Percentiles rank a stretch among this genome's conserved stretches.
Conservation (phyloP, 2,113 vertebrate genomes). For the Raja brachyura region DNA sequence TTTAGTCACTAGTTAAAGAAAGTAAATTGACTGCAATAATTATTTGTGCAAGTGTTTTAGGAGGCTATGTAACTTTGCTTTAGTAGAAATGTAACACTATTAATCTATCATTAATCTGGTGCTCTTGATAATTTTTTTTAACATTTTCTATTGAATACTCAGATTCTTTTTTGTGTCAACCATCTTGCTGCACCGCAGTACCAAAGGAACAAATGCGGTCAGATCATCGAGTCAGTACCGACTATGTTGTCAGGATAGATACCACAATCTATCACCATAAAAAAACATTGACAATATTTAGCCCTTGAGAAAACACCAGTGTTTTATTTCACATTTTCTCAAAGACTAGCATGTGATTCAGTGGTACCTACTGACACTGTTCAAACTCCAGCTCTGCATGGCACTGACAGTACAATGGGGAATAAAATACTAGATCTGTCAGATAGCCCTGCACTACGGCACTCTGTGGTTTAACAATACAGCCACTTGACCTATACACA, state of each 20-base stretch:
- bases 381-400: conserved; percentile 18
- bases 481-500: conserved; percentile 41
- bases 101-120: not conserved
- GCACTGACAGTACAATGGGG: conserved; percentile 35
- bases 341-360: conserved; percentile 36
- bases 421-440: conserved; percentile 39
- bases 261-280: conserved; percentile 32
- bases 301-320: conserved; percentile 31
- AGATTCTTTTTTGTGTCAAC: not conserved
- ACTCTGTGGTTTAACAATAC: conserved; percentile 41
- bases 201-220: conserved; percentile 7
- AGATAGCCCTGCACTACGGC: conserved; percentile 30
- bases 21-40: not conserved
- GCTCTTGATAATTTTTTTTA: not conserved
- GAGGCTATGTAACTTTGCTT: not conserved
- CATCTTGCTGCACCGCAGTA: not conserved
- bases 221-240: conserved; percentile 9
- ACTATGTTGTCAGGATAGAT: conserved; percentile 13
- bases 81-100: not conserved
- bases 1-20: not conserved
- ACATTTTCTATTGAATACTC: not conserved
- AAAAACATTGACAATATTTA: conserved; percentile 25
- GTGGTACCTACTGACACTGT: conserved; percentile 32
- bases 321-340: conserved; percentile 23
- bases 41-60: not conserved